phyloP scores from a whole-genome alignment of 2,797 vertebrate species.

The Ambastaia sidthimunki region DNA sequence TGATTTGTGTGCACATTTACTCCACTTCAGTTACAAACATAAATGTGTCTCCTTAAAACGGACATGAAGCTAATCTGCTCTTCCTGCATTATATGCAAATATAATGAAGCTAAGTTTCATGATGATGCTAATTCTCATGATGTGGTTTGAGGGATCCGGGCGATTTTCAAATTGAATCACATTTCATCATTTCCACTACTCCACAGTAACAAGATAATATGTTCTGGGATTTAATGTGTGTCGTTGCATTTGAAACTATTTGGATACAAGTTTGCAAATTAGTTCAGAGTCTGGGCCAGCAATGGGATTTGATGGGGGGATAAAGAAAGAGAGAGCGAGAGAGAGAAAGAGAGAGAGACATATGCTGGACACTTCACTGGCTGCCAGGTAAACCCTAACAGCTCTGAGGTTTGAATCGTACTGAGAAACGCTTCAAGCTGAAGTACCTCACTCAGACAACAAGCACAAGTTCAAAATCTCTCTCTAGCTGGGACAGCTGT shows the following conservation, averaged over 20 bases:
- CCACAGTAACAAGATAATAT: constrained; percentile 16
- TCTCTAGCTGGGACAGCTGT: neutral
- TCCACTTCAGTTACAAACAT: neutral
- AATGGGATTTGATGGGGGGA: constrained; percentile 14
- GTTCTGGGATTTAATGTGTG: neutral
- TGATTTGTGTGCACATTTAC: neutral
- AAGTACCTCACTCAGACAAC: neutral
- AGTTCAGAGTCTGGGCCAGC: neutral
- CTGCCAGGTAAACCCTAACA: neutral
- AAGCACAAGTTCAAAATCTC: neutral
- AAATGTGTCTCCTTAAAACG: too few species aligned
- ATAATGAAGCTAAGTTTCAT: neutral
- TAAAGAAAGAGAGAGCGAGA: neutral
- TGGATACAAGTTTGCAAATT: constrained; percentile 6
- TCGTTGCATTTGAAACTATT: constrained; percentile 27
- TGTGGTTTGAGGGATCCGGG: neutral
- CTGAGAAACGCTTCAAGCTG: neutral
- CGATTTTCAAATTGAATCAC: constrained; percentile 41
- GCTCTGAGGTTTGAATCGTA: neutral
- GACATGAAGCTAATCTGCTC: too few species aligned
- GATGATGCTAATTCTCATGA: neutral
- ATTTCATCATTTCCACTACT: constrained; percentile 23
- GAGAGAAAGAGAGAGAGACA: neutral
- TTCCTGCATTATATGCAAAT: too few species aligned
- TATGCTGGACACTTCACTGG: neutral